Base-by-base conservation (phyloP, 1,140 invertebrate species). In the Drosophila repleta region DNA sequence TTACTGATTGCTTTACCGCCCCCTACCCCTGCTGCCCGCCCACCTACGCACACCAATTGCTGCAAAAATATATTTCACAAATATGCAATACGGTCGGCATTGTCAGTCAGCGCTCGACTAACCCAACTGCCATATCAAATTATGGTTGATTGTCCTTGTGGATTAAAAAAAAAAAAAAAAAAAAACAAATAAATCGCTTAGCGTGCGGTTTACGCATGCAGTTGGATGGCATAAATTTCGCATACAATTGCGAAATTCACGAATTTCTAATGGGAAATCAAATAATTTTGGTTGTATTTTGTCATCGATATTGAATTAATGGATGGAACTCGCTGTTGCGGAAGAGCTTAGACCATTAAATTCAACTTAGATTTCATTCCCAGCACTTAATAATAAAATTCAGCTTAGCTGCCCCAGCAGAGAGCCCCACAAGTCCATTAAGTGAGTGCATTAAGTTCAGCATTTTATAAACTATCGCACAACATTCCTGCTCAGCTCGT, bases 101-200 rank as follows among this genome's bases (percentile, higher is more conserved):
- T 72, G 62, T 68, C 56, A 69, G 49, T 63, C 32, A 13, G 45
- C 56, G 17, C 48, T 52, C 15, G 13, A 41, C 60, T 63, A 24
- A 49, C 21, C 26, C 17, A 58, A 49, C 52, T 49, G 32, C 4
- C 17, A 21, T 70, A 48, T 46, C 52, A 62, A 69, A 62, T 69
- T 63, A 51, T 39, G 51, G 52, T 57, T 56, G 60, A 48, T 57
- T 56, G 32, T 63, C 55, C 10, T 7, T 53, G 48, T 24, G 43
- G 55, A 67, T 58, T 67, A 51, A 58, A 43, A 58, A 43, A 37
- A 48, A 29, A 0, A 29, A 2, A 29, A 0, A 29, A 26, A 5
- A 26, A 5, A 6, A 0, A 26, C 6, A 6, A 7, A 48, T 46
- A 65, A 65, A 65, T 56, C 39, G 39, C 43, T 55, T 21, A 64